Evolutionary conservation across 1,140 invertebrate species (phyloP), one percentile per base, ranked within the genome.

Genomic region (Achroia grisella): DNA sequence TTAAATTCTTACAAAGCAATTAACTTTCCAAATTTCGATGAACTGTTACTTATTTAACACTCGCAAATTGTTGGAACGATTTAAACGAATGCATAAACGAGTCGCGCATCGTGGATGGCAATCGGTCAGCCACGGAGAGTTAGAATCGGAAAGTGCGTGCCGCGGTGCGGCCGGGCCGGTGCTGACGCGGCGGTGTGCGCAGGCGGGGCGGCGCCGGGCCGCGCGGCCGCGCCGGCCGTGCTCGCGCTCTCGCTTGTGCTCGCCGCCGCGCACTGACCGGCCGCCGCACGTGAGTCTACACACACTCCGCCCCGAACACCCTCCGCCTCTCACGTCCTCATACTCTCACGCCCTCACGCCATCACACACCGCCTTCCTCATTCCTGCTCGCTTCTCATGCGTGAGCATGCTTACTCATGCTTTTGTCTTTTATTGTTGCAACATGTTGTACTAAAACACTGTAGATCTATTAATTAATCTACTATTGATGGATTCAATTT

Each of bases 81-180:
- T 23, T 23, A 3, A 23, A 23, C 2, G 6, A 23, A 6, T 23
- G 17, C 2, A 23, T 3, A 3, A 23, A 23, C 6, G 17, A 3
- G 2, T 23, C 2, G 2, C 6, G 17, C 6, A 6, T 23, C 6
- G 17, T 6, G 17, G 6, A 23, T 3, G 17, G 17, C 17, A 23
- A 23, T 9, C 10, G 13, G 12, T 35, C 5, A 5, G 34, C 1
- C n/a, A 10, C 8, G 11, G 5, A 8, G 35, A 9, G 8, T n/a
- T 43, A 52, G 44, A 47, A 37, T 43, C 52, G 27, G 45, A 1
- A 28, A 11, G 35, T 35, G 43, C 40, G 49, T 41, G 48, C n/a
- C n/a, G n/a, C 42, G 48, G 50, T 17, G 90, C 2, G 93, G 91
- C 93, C 91, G 62, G 90, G 87, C 12, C 92, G 89, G 64, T 23